Evolutionary conservation across 2,113 vertebrate genomes (phyloP), one percentile per base, ranked within the genome.

Genomic region (Aplodontia rufa): DNA sequence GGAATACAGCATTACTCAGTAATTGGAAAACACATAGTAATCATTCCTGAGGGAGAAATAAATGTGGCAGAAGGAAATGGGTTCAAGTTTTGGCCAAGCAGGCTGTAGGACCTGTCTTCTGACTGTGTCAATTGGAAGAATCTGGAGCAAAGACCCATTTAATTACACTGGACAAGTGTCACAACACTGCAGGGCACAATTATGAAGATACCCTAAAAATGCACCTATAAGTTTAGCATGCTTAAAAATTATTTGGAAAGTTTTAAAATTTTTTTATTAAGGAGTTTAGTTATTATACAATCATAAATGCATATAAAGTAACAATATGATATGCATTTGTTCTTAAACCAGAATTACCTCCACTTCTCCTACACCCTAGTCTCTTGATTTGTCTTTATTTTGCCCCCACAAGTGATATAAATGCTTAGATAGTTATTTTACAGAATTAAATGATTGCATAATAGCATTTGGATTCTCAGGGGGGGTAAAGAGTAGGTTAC

Each of bases 51-150:
- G 32, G 60, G 76, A 94, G 51, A 87, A 84, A 55, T 85, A 90
- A 71, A 93, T 11, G 72, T 1, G 87, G 75, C 55, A 94, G 53
- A 87, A 93, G 60, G 10, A 95, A 92, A 90, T 30, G 14, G 16
- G 30, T 28, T 91, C 13, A 4, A 75, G 81, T 96, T 76, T 93
- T 66, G 30, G 69, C 71, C 22, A 87, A 26, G 8, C 51, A 58
- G 32, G 30, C 53, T 80, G 45, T 28, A 64, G 45, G 30, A 51
- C 24, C 49, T 85, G 80, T 14, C 49, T 28, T 49, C 20, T 75
- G 71, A 81, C 12, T 82, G 64, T 35, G 32, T 19, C 71, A 58
- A 37, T 60, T n/a, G 53, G 40, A 93, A 76, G 42, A 75, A 45
- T 79, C 19, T 51, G 30, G 69, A 86, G n/a, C 69, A 49, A 24